Evolutionary conservation across 2,888 invertebrate genomes (phyloP).

Genomic region (Drosophila suboccidentalis): DNA sequence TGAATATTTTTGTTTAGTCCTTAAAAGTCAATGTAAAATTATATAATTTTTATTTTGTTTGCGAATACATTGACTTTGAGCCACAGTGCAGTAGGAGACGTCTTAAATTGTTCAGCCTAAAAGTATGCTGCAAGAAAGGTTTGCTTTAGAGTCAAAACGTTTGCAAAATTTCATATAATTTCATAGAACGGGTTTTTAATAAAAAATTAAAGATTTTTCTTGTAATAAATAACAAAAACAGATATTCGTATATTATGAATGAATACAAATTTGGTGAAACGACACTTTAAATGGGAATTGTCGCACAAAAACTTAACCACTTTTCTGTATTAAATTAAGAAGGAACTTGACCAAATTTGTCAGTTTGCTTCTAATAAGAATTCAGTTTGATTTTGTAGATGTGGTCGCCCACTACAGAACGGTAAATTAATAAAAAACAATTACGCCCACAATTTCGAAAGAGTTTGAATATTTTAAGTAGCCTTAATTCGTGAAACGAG

Average conservation of each 20-base stretch:
- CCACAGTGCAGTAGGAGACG: not conserved
- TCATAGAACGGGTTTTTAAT: not conserved
- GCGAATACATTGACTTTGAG: not conserved
- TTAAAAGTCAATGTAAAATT: no score
- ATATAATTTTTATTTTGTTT: not conserved
- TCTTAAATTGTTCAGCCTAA: not conserved
- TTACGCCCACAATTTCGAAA: conserved; percentile 44
- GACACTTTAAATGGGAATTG: not conserved
- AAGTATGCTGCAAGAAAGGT: conserved; percentile 5
- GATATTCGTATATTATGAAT: not conserved
- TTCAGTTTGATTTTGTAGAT: conserved; percentile 6
- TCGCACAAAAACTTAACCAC: not conserved
- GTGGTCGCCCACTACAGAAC: conserved; percentile 22
- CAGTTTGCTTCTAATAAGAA: conserved; percentile 1
- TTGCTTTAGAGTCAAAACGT: not conserved
- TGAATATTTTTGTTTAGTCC: no score
- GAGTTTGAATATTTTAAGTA: conserved; percentile 14
- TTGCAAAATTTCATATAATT: conserved; percentile 5
- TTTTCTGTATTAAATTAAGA: not conserved
- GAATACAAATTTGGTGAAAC: not conserved
- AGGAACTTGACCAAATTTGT: conserved; percentile 6
- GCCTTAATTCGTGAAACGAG: conserved; percentile 31
- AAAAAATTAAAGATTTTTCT: not conserved
- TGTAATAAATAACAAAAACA: not conserved
- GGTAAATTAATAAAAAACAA: conserved; percentile 43